These are phyloP conservation scores for Hoplias malabaricus DNA, from an alignment of 2,113 vertebrate genomes.

Conservation along the genomic window DNA sequence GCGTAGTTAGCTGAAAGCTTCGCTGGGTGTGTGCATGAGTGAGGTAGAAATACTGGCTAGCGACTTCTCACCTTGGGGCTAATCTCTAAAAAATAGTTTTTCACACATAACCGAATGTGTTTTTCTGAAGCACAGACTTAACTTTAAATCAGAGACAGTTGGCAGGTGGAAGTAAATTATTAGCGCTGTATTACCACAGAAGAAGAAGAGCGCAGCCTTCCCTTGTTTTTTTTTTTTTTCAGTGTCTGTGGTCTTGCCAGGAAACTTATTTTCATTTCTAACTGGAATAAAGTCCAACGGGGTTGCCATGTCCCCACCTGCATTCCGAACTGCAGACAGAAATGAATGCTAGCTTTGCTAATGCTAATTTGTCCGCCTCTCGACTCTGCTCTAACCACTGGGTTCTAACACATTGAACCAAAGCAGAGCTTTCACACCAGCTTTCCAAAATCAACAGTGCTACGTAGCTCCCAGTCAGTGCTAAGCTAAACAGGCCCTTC, in stretches of 20 bases:
- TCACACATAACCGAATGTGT: background rate
- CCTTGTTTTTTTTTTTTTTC: background rate
- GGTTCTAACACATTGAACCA: background rate
- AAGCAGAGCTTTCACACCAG: background rate
- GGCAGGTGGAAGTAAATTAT: background rate
- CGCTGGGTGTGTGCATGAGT: background rate
- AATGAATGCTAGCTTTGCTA: background rate
- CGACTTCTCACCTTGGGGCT: background rate
- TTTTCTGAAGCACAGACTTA: background rate
- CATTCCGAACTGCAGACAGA: background rate
- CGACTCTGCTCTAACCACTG: background rate
- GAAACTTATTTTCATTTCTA: background rate
- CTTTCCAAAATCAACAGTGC: constrained; percentile 46
- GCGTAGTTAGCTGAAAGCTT: background rate
- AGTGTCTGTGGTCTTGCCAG: background rate
- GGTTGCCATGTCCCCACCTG: background rate
- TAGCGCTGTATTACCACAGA: background rate
- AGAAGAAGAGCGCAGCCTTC: background rate
- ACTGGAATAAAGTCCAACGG: background rate
- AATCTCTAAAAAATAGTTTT: background rate
- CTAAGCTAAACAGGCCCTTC: constrained; percentile 61
- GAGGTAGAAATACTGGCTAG: background rate
- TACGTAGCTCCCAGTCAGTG: constrained; percentile 32
- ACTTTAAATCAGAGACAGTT: constrained; percentile 1
- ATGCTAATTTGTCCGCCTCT: constrained; percentile 15